These are phyloP conservation scores for Pteronura brasiliensis DNA, from an alignment of 2,113 vertebrate species.

Conservation along the genomic window DNA sequence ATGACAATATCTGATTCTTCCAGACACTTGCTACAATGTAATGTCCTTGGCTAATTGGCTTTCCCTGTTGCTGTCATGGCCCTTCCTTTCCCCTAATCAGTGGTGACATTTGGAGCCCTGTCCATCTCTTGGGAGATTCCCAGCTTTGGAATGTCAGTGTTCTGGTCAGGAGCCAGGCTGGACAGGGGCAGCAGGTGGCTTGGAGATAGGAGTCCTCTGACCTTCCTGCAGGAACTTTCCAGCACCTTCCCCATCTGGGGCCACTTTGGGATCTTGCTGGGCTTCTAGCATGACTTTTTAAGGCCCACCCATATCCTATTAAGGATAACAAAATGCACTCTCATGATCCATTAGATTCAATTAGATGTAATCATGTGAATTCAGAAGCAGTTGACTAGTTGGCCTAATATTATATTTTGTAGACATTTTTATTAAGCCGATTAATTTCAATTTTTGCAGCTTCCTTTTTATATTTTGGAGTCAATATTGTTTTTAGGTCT, in stretches of 20 bases:
- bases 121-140: neutral
- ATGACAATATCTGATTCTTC: neutral
- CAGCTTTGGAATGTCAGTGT: neutral
- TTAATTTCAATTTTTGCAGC: neutral
- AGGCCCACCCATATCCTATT: neutral
- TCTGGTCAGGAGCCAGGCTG: neutral
- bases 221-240: neutral
- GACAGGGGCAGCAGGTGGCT: neutral
- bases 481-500: neutral
- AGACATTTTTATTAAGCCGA: neutral
- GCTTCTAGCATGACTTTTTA: neutral
- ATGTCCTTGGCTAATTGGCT: slow-evolving; percentile 13
- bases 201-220: neutral
- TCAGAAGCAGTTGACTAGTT: neutral
- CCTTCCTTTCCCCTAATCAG: neutral
- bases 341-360: neutral
- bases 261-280: neutral
- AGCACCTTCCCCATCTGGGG: neutral
- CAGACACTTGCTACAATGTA: slow-evolving; percentile 10
- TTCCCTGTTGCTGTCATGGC: neutral
- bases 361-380: neutral
- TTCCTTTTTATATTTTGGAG: neutral
- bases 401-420: neutral
- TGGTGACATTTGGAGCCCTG: neutral
- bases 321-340: neutral